Evolutionary conservation across 2,888 invertebrate species (phyloP), one percentile per base, ranked within the genome.

Genomic region (Bembecia ichneumoniformis): DNA sequence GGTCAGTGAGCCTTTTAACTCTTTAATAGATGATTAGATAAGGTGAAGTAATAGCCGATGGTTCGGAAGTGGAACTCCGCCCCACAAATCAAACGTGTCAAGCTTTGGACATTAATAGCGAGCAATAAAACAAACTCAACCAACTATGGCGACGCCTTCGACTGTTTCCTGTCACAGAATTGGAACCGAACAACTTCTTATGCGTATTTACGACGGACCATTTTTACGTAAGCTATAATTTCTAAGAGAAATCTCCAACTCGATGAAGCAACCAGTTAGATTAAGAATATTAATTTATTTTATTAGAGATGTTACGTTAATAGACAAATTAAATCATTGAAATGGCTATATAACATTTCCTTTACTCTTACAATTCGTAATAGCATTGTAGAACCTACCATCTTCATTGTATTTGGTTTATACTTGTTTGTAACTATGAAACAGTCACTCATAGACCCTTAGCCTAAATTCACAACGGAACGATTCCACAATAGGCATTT

Each of bases 121-220:
- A 44, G 70, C 63, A 70, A 79, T 81, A 82, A 83, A 82, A 77
- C 73, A 77, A 74, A 77, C 69, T 66, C 57, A 68, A 67, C 51
- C 49, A 14, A 40, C 40, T 13, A n/a, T 40, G 14, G 14, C 14
- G 44, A 16, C 50, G 53, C 51, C 55, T 53, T 55, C 52, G 49
- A 54, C 70, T 68, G 68, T 77, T 80, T 79, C 77, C 76, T 74
- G 77, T 66, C 74, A 73, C 71, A 62, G 69, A 76, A 74, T 74
- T 69, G 64, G 68, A 73, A 65, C 64, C 64, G 56, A 60, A 64
- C 55, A 58, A 62, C 64, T 44, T 16, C 44, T 16, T 44, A 44
- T 15, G 11, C 44, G 56, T 65, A 70, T 75, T 73, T 73, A 77
- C 65, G 68, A 68, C 16, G 13, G 17, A 15, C 13, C 10, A 16